Evolutionary conservation across 2,797 vertebrate genomes (phyloP), one percentile per base, ranked within the genome.

Genomic region (Pteropus rufus): DNA sequence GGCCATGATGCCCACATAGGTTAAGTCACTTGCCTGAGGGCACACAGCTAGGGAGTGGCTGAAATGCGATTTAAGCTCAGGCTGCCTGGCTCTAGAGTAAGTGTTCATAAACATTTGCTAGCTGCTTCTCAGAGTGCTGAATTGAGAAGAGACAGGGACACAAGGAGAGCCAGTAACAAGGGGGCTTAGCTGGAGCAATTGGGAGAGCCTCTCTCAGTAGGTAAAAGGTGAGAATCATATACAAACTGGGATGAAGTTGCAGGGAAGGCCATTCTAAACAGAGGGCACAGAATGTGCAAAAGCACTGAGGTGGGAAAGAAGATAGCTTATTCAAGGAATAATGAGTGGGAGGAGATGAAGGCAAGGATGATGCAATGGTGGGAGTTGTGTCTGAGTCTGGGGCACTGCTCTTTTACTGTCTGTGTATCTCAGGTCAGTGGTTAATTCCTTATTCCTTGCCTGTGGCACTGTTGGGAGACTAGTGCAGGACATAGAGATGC

Each of bases 191-290:
- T n/a, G 58, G 24, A 52, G 73, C 1, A 1, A 19, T 34, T 52
- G 26, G 26, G 23, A 46, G 39, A 14, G 21, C 44, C 62, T 26
- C 72, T 75, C 24, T 21, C 36, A 65, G 31, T 12, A n/a, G 76
- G 73, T 1, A 0, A 39, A 64, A 56, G 82, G 12, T 41, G 41
- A 90, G 70, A 64, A 2, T 15, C 16, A 7, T 29, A 26, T 29
- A 4, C 2, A 15, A 56, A 12, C 54, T 1, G 5, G 23, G 64
- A 36, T 16, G 0, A 14, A 4, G 24, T 39, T 18, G 1, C 18
- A 15, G 79, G 65, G 58, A 54, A 77, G 72, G 62, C 15, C 4
- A 18, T 72, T 46, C n/a, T 49, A 14, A 70, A 31, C 19, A 70
- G 65, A 12, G 58, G 56, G 76, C 34, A 64, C 8, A n/a, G 65